A percentile compares a stretch with the other conserved stretches of the same genome.
These are phyloP conservation scores for Daubentonia madagascariensis DNA, from an alignment of 2,113 vertebrate genomes.

Conservation along the genomic window DNA sequence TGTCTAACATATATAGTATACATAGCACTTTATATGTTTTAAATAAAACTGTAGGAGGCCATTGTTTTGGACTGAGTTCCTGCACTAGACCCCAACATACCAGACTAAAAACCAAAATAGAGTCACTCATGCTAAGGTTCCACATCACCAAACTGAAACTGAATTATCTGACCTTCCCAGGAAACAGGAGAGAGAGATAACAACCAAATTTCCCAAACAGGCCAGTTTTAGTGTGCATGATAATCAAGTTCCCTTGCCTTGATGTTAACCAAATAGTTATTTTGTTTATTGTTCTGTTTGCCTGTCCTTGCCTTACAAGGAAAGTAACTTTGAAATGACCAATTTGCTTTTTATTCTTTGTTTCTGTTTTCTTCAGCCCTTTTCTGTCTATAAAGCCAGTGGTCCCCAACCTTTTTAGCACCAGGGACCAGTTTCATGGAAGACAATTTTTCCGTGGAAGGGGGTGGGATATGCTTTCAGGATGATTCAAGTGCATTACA, in stretches of 20 bases:
- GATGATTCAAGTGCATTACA: no score
- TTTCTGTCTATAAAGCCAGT: background rate
- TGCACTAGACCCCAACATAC: background rate
- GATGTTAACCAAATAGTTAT: background rate
- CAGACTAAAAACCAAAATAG: background rate
- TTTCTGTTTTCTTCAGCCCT: background rate
- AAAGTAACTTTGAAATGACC: background rate
- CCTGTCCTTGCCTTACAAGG: background rate
- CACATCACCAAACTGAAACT: background rate
- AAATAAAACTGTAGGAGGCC: background rate
- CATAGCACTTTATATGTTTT: background rate
- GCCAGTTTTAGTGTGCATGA: background rate
- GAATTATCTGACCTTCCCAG: background rate
- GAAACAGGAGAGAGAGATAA: background rate
- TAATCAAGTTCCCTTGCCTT: background rate
- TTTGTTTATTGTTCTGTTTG: background rate
- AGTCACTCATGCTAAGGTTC: background rate
- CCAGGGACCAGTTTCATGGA: no score
- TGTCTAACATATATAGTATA: background rate
- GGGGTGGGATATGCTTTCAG: no score
- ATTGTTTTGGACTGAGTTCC: background rate
- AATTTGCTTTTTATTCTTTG: background rate
- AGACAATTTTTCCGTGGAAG: no score
- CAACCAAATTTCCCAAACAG: background rate
- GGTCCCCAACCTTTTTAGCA: no score